Evolutionary conservation across 2,888 invertebrate genomes (phyloP).

Genomic region (Luperina nickerlii): DNA sequence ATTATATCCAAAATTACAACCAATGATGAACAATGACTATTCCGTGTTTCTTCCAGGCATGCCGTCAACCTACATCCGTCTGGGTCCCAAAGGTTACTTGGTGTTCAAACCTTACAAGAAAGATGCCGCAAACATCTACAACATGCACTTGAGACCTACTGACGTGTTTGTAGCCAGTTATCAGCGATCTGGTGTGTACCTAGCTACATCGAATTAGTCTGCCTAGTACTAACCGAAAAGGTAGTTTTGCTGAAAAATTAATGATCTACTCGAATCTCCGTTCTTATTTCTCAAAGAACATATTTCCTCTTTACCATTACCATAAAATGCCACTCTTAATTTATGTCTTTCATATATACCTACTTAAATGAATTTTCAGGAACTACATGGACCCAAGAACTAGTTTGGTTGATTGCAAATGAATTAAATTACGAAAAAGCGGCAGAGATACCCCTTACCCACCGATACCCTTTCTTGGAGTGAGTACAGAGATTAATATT

Average conservation of each 20-base stretch:
- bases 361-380: slow-evolving; percentile 73
- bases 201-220: neutral
- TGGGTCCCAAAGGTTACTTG: slow-evolving; percentile 58
- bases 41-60: neutral
- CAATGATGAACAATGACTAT: neutral
- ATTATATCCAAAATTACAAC: neutral
- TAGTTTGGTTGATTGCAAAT: slow-evolving; percentile 93
- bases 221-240: no score
- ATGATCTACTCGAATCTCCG: neutral
- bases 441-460: slow-evolving; percentile 82
- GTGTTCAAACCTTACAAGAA: slow-evolving; percentile 60
- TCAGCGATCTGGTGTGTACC: slow-evolving; percentile 91
- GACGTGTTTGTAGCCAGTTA: slow-evolving; percentile 92
- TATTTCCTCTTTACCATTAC: no score
- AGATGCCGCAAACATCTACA: slow-evolving; percentile 91
- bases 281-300: no score
- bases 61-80: slow-evolving; percentile 23
- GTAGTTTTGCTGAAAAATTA: neutral
- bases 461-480: slow-evolving; percentile 93
- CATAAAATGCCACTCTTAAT: neutral
- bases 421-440: slow-evolving; percentile 91
- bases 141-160: slow-evolving; percentile 90
- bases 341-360: neutral
- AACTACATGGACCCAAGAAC: slow-evolving; percentile 93
- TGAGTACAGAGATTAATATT: slow-evolving; percentile 77